Conservation (phyloP, 2,113 vertebrate species). For the Sander vitreus region DNA sequence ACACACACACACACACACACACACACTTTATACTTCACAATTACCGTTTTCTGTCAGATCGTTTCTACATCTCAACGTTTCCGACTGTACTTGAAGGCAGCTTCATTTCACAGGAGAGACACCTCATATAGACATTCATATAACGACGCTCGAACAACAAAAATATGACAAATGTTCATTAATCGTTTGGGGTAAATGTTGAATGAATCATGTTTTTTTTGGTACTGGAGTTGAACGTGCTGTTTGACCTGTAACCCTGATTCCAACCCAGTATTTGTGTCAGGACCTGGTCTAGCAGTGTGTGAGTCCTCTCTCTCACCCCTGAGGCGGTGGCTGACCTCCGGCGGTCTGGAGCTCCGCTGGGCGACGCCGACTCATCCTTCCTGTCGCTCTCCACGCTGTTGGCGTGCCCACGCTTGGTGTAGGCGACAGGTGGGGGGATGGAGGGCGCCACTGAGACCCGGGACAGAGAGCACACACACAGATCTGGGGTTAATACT, state of each 20-base stretch:
- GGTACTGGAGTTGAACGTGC: too few species aligned
- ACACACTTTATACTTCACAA: too few species aligned
- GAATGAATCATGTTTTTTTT: too few species aligned
- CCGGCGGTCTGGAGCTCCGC: slow-evolving; percentile 90
- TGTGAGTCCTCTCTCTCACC: slow-evolving; percentile 78
- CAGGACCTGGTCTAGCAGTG: neutral
- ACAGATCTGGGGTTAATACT: neutral
- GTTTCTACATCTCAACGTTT: too few species aligned
- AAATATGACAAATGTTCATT: too few species aligned
- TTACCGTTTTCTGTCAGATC: too few species aligned
- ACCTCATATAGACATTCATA: too few species aligned
- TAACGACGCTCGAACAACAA: too few species aligned
- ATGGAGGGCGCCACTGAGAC: slow-evolving; percentile 90
- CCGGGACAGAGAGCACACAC: neutral
- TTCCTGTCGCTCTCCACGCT: slow-evolving; percentile 92
- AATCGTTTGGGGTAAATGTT: too few species aligned
- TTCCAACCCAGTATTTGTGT: neutral
- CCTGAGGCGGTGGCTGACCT: slow-evolving; percentile 88
- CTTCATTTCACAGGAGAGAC: too few species aligned
- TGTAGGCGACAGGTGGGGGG: slow-evolving; percentile 91
- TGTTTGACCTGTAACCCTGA: too few species aligned
- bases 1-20: neutral
- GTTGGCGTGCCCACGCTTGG: slow-evolving; percentile 91
- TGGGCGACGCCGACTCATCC: slow-evolving; percentile 89
- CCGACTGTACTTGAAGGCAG: too few species aligned